Evolutionary conservation across 1,140 invertebrate species (phyloP), one percentile per base, ranked within the genome.

Genomic region (Oncopodura yosiiana): DNA sequence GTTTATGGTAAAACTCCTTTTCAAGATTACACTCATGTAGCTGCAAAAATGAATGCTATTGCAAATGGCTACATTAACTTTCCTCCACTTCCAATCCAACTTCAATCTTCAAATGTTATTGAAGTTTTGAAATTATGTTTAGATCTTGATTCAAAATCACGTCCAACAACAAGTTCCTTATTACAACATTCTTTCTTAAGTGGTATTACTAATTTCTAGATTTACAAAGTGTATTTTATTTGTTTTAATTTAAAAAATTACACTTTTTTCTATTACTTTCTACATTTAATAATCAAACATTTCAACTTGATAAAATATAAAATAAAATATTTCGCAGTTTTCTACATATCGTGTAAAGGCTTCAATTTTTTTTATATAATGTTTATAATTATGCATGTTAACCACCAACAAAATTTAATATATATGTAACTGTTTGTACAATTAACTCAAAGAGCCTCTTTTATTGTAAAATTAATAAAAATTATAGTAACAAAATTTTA

Each of bases 1-100:
- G 79, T 94, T 11, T 97, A 94, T 71, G 84, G 89, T 2, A 75
- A 77, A 48, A 91, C 92, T 1, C 94, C 94, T 3, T 98, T 96
- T 71, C 81, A 87, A 30, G 81, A 93, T 67, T 81, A 94, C 38
- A 76, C 77, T 12, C 79, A 84, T 65, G 73, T 82, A 8, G 77
- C 78, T 67, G 74, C 75, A 4, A 95, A 94, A 72, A 77, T 94
- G 16, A 74, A 74, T 48, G 88, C 88, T 6, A 94, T 98, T 49
- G 78, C 82, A 9, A 76, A 80, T 12, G 78, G 81, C 43, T 69
- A 71, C 32, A 94, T 97, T 56, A 71, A 79, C 18, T 96, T 86
- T 72, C 82, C 83, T 5, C 67, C 60, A 66, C 71, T 66, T 65
- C 38, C 59, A 61, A 54, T 69, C 61, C 57, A 68, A 23, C 66